phyloP scores from a whole-genome alignment of 2,113 vertebrate species.

The Poeciliopsis occidentalis region DNA sequence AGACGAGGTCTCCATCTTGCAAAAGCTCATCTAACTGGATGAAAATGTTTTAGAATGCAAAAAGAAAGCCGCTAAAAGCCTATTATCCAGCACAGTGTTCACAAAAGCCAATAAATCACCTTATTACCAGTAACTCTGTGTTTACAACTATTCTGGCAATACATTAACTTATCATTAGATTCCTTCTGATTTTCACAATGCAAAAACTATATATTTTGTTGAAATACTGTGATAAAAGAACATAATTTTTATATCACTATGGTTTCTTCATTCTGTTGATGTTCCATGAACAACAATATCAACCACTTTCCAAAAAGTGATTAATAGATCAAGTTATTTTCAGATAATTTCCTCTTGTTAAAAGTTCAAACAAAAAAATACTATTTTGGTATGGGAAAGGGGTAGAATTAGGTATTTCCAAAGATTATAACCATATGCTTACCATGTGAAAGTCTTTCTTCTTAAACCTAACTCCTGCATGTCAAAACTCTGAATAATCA shows the following conservation, averaged over 20 bases:
- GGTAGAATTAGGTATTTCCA: neutral
- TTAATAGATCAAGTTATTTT: neutral
- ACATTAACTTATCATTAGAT: neutral
- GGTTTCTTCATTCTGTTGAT: no score
- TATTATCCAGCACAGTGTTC: neutral
- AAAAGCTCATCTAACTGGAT: neutral
- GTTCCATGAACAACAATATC: no score
- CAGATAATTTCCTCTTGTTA: neutral
- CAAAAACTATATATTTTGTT: neutral
- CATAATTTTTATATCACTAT: neutral
- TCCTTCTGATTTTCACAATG: neutral
- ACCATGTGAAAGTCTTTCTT: neutral
- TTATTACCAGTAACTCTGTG: neutral
- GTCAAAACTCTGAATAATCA: constrained; percentile 28
- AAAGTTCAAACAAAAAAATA: neutral
- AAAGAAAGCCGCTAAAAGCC: neutral
- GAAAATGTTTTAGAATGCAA: neutral
- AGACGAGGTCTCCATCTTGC: neutral
- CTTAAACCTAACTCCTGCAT: constrained; percentile 23
- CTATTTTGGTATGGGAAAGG: neutral
- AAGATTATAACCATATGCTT: constrained; percentile 5
- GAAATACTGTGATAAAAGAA: no score
- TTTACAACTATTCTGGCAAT: neutral
- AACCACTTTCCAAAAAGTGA: no score
- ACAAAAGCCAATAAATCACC: neutral